Conservation (phyloP, 2,888 invertebrate species). For the Eilema depressum region DNA sequence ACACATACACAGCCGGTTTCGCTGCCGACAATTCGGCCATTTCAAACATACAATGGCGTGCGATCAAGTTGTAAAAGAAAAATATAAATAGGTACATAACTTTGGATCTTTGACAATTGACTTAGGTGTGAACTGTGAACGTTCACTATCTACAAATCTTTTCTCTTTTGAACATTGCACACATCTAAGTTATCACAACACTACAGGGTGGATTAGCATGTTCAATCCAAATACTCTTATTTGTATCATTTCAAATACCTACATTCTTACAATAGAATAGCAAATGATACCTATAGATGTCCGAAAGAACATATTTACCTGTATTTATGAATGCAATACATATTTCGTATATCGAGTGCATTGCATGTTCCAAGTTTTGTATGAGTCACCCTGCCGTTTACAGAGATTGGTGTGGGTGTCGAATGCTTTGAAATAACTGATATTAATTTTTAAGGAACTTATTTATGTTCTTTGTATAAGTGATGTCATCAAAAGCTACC, state of each 20-base stretch:
- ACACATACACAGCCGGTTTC: too few relatives aligned
- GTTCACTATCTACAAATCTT: too few relatives aligned
- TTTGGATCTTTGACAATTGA: too few relatives aligned
- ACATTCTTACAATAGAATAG: not conserved
- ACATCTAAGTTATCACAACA: too few relatives aligned
- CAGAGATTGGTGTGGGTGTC: slow-evolving; percentile 58
- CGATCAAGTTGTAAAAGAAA: too few relatives aligned
- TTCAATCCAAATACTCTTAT: not conserved
- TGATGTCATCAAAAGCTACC: slow-evolving; percentile 58
- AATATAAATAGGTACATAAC: too few relatives aligned
- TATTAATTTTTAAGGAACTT: slow-evolving; percentile 63
- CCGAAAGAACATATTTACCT: slow-evolving; percentile 20
- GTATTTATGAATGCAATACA: slow-evolving; percentile 48
- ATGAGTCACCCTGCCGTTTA: slow-evolving; percentile 65
- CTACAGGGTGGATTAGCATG: not conserved
- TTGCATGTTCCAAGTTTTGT: slow-evolving; percentile 55
- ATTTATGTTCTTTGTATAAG: slow-evolving; percentile 51
- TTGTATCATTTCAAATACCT: not conserved
- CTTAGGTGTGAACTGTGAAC: too few relatives aligned
- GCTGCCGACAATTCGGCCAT: too few relatives aligned
- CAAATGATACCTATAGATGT: not conserved
- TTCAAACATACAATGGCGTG: too few relatives aligned
- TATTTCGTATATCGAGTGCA: slow-evolving; percentile 58
- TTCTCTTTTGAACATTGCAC: too few relatives aligned
- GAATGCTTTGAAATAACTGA: slow-evolving; percentile 54